Percentiles rank a stretch among this genome's conserved stretches.
phyloP scores from a whole-genome alignment of 2,888 invertebrate genomes.

The Troglohyphantes excavatus region DNA sequence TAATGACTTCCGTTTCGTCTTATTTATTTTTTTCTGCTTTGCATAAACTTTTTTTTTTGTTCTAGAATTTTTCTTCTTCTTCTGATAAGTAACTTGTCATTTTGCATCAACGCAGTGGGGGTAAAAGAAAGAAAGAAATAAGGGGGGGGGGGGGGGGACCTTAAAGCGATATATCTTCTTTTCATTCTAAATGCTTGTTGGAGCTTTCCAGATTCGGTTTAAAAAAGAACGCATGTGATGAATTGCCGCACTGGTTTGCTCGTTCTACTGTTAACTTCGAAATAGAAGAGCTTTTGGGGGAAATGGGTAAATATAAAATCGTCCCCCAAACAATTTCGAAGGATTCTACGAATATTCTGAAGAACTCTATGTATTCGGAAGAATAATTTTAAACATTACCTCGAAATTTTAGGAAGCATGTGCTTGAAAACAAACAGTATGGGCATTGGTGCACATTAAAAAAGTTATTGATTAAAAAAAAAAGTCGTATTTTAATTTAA shows the following conservation, averaged over 20 bases:
- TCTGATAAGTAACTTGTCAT: constrained; percentile 56
- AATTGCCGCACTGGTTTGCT: constrained; percentile 50
- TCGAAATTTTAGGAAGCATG: background rate
- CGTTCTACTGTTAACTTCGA: constrained; percentile 45
- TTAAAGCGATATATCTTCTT: constrained; percentile 38
- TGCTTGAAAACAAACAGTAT: too few species aligned
- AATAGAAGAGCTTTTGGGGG: constrained; percentile 18
- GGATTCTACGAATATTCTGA: background rate
- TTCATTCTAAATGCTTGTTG: constrained; percentile 39
- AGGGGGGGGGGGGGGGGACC: background rate
- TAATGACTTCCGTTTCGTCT: constrained; percentile 65
- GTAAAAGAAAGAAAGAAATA: background rate
- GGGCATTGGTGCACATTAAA: too few species aligned
- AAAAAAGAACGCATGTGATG: constrained; percentile 29
- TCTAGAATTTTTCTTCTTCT: constrained; percentile 14
- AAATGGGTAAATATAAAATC: background rate
- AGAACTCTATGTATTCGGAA: background rate
- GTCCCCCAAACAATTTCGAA: constrained; percentile 38
- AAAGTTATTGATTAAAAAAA: too few species aligned
- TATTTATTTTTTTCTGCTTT: constrained; percentile 47
- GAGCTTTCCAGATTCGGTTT: constrained; percentile 37
- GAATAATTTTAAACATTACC: constrained; percentile 19
- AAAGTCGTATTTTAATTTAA: too few species aligned
- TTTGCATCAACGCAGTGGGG: constrained; percentile 19
- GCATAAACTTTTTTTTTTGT: constrained; percentile 18